phyloP scores from a whole-genome alignment of 2,888 invertebrate genomes.

The Caenorhabditis japonica region DNA sequence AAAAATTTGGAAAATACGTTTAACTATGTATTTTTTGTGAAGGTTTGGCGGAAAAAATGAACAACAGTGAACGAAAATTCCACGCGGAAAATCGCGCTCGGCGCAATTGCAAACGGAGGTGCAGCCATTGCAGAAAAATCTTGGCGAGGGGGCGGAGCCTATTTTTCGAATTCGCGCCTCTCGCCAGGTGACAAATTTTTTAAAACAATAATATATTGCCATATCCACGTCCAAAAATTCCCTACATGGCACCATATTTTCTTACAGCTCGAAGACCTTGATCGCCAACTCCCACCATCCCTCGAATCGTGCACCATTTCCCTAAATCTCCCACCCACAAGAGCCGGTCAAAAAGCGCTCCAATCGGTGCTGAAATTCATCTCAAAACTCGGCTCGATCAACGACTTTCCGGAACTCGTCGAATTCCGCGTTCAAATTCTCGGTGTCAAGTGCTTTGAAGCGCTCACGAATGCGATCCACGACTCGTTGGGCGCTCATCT shows the following conservation, averaged over 20 bases:
- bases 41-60: too few relatives aligned
- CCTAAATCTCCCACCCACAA: conserved; percentile 34
- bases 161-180: too few relatives aligned
- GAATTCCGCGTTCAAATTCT: conserved; percentile 53
- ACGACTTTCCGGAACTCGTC: conserved; percentile 55
- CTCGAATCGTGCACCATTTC: conserved; percentile 45
- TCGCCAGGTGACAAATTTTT: too few relatives aligned
- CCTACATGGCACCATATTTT: neutral
- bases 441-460: conserved; percentile 54
- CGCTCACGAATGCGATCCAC: conserved; percentile 19
- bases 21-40: too few relatives aligned
- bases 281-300: conserved; percentile 46
- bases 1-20: too few relatives aligned
- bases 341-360: conserved; percentile 3
- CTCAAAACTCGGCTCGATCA: conserved; percentile 33
- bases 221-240: neutral
- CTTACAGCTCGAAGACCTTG: conserved; percentile 48
- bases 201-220: neutral
- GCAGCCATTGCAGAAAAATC: too few relatives aligned
- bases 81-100: too few relatives aligned
- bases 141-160: too few relatives aligned
- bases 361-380: conserved; percentile 40
- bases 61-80: too few relatives aligned
- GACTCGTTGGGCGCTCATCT: conserved; percentile 21
- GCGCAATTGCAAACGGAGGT: too few relatives aligned